These are phyloP conservation scores for Pachyuromys duprasi DNA, from an alignment of 2,797 vertebrate species.

Conservation along the genomic window DNA sequence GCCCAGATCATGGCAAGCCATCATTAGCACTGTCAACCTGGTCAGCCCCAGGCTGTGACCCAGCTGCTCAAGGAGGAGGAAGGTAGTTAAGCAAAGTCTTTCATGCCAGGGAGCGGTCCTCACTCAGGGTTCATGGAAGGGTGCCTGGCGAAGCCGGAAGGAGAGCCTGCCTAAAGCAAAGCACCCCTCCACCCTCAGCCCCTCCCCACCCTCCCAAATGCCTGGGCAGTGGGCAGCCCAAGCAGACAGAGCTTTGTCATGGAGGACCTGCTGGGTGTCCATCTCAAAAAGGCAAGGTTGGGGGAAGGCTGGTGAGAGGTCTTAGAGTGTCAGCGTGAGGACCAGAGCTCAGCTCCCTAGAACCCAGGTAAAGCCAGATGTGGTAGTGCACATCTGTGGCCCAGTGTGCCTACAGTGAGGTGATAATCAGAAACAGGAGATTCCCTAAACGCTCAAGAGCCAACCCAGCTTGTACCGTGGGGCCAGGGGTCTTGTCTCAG, in stretches of 20 bases:
- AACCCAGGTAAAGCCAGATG: neutral
- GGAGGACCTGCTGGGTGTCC: neutral
- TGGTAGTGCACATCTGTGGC: neutral
- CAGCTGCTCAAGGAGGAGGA: neutral
- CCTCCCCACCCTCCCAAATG: neutral
- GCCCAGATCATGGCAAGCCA: neutral
- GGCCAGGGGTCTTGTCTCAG: neutral
- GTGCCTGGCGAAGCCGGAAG: neutral
- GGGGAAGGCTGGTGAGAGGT: neutral
- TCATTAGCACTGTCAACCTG: conserved; percentile 64
- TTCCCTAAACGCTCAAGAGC: neutral
- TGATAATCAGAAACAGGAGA: neutral
- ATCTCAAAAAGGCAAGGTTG: neutral
- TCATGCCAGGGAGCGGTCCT: neutral
- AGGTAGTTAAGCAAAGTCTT: conserved; percentile 56
- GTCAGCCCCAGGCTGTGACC: neutral
- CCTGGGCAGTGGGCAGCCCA: neutral
- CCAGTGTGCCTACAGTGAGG: neutral
- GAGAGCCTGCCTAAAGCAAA: neutral
- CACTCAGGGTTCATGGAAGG: neutral
- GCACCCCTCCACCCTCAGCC: too few species aligned
- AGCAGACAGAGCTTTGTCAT: neutral
- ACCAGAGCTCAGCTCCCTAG: neutral
- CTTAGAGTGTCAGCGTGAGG: neutral
- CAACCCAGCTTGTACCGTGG: neutral